Evolutionary conservation across 1,140 invertebrate species (phyloP).

Genomic region (Capitella teleta): DNA sequence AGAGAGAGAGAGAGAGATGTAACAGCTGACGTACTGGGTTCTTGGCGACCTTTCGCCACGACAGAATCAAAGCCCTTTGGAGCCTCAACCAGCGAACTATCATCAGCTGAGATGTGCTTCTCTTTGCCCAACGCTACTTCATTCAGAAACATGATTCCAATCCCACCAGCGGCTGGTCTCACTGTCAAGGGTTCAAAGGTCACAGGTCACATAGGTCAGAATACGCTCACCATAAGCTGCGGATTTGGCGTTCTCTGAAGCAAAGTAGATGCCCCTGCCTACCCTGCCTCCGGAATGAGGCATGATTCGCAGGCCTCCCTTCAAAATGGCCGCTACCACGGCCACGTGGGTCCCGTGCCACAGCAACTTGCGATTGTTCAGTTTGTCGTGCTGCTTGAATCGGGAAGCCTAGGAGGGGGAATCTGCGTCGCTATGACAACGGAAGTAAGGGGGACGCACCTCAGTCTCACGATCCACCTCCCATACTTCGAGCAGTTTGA

Average conservation of each 20-base stretch:
- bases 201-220: background rate
- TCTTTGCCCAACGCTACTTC: slow-evolving; percentile 20
- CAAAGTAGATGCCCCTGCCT: slow-evolving; percentile 46
- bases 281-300: slow-evolving; percentile 45
- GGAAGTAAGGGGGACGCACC: slow-evolving; percentile 19
- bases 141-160: background rate
- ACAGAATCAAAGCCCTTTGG: slow-evolving; percentile 24
- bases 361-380: slow-evolving; percentile 33
- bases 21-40: slow-evolving; percentile 20
- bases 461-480: slow-evolving; percentile 34
- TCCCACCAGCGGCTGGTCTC: background rate
- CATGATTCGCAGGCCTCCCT: slow-evolving; percentile 45
- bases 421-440: too few relatives aligned
- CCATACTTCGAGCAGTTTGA: slow-evolving; percentile 39
- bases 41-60: slow-evolving; percentile 19
- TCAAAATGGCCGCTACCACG: slow-evolving; percentile 45
- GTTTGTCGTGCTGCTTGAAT: background rate
- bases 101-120: slow-evolving; percentile 17
- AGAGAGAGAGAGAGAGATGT: too few relatives aligned
- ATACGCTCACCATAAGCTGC: slow-evolving; percentile 32
- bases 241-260: slow-evolving; percentile 42
- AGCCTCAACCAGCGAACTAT: slow-evolving; percentile 17
- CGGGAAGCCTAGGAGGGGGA: too few relatives aligned
- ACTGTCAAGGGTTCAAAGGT: background rate
- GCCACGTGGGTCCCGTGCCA: slow-evolving; percentile 48